Evolutionary conservation across 2,113 vertebrate genomes (phyloP), one percentile per base, ranked within the genome.

Genomic region (Symphodus melops): DNA sequence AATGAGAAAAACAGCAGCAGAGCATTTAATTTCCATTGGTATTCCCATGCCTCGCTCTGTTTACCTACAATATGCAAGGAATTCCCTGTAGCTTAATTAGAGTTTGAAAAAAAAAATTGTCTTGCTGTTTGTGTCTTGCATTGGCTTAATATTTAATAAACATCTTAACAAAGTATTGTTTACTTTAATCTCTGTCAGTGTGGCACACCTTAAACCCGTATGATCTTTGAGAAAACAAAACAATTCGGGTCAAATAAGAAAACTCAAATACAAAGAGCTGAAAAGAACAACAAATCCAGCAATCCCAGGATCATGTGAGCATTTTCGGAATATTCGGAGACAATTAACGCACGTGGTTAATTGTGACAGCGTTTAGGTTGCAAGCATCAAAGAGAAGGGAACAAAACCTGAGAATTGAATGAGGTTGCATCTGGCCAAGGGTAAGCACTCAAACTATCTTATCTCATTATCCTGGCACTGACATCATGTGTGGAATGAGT

Each of bases 41-140:
- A 94, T 93, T 92, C 94, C 93, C 92, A 85, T 44, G 89, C 87
- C 89, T 79, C 80, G 53, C 28, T 88, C 85, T 95, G 94, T 95
- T 95, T 94, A 94, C 93, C 91, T 94, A 92, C 92, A 93, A 92
- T 88, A 92, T 90, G 90, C 89, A 82, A 83, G 82, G 68, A 94
- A 94, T 92, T 94, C 94, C 94, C 94, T 77, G 89, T 89, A 86
- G 94, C 86, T 94, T 95, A 94, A 95, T 95, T 95, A 95, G 90
- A 90, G 88, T 80, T 65, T 5, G 73, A 33, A 88, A 90, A 82
- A 91, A 88, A 90, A 78, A n/a, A n/a, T n/a, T 66, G 82, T 83
- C 87, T 92, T 57, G 56, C 86, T 91, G 90, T 92, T 90, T 88
- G 84, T 85, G 84, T 86, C 84, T 84, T 13, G 59, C 86, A 91